Evolutionary conservation across 2,888 invertebrate genomes (phyloP).

Genomic region (Drosophila ustulata): DNA sequence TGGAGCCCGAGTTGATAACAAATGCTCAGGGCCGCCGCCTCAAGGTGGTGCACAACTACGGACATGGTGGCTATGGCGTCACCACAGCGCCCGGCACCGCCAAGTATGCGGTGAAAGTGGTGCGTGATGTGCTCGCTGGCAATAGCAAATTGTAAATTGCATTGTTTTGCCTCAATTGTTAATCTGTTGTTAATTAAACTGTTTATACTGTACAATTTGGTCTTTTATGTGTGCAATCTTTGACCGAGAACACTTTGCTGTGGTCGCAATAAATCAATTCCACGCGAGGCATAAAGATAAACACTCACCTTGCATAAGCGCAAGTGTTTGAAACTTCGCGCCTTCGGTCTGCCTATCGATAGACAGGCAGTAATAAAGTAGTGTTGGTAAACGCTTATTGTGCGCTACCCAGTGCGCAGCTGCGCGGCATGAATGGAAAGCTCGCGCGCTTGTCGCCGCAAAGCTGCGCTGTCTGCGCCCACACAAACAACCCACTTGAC

Average conservation of each 20-base stretch:
- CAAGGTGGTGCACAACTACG: conserved; percentile 96
- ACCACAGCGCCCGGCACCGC: conserved; percentile 95
- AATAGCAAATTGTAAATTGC: conserved; percentile 81
- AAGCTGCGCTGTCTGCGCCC: conserved; percentile 33
- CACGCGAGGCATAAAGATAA: background rate
- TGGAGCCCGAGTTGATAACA: conserved; percentile 88
- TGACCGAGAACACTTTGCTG: conserved; percentile 20
- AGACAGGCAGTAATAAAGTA: background rate
- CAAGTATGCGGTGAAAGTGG: conserved; percentile 90
- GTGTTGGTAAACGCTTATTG: conserved; percentile 26
- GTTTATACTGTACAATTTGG: conserved; percentile 34
- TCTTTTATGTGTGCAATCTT: conserved; percentile 32
- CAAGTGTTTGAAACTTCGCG: conserved; percentile 9
- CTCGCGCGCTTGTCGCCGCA: conserved; percentile 43
- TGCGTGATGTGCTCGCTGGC: conserved; percentile 86
- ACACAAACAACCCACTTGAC: conserved; percentile 37
- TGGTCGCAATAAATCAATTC: conserved; percentile 39
- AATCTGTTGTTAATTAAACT: conserved; percentile 45
- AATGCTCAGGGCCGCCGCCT: conserved; percentile 84
- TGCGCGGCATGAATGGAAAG: conserved; percentile 67
- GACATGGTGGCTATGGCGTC: conserved; percentile 97
- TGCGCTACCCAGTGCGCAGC: conserved; percentile 33
- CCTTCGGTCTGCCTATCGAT: conserved; percentile 20
- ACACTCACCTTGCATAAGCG: background rate
- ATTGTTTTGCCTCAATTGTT: conserved; percentile 26